Conservation (phyloP, 2,888 invertebrate genomes). For the Hermaeophaga mercurialis region DNA sequence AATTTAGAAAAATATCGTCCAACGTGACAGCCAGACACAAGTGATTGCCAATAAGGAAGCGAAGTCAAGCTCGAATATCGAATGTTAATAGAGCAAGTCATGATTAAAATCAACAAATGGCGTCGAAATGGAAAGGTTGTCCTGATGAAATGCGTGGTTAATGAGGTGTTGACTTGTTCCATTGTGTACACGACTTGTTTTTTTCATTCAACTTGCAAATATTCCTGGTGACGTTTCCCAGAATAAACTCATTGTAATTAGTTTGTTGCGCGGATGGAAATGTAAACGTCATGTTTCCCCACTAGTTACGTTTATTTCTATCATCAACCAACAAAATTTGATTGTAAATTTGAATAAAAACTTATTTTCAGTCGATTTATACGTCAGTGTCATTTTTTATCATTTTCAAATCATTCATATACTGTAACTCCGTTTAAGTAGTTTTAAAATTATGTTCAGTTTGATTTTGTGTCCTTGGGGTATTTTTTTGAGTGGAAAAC, state of each 20-base stretch:
- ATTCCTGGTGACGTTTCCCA: constrained; percentile 8
- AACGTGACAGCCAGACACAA: constrained; percentile 19
- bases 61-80: constrained; percentile 12
- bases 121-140: constrained; percentile 21
- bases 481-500: constrained; percentile 43
- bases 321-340: too few relatives aligned
- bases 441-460: too few relatives aligned
- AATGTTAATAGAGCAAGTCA: constrained; percentile 21
- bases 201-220: constrained; percentile 22
- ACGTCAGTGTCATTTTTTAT: too few relatives aligned
- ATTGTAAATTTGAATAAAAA: too few relatives aligned
- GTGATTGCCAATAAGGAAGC: constrained; percentile 25
- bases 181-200: constrained; percentile 24
- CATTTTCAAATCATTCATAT: too few relatives aligned
- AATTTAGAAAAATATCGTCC: constrained; percentile 9
- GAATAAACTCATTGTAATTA: constrained; percentile 17
- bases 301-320: too few relatives aligned
- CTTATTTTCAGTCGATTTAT: too few relatives aligned
- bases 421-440: too few relatives aligned
- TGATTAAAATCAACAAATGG: constrained; percentile 23
- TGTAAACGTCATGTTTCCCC: constrained; percentile 32
- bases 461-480: too few relatives aligned
- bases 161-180: constrained; percentile 29
- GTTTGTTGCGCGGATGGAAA: neutral
- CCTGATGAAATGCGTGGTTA: constrained; percentile 20